Base-by-base conservation (phyloP, 2,888 invertebrate genomes). In the Digitonthophagus gazella region DNA sequence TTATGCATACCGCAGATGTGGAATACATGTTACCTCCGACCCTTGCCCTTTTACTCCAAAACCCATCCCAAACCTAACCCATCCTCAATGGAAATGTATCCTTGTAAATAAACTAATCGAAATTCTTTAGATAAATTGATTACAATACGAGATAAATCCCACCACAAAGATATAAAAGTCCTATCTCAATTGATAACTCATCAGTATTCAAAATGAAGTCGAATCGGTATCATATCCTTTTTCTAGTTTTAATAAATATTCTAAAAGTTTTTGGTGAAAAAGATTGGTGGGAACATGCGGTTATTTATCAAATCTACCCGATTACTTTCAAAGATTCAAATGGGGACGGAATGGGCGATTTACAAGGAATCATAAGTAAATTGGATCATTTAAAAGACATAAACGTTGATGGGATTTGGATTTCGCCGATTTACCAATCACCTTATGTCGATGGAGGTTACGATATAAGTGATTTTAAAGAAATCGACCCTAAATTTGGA, bases 371-470 rank as follows among this genome's bases (percentile, higher is more conserved):
- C n/a, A 79, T 77, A 18, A 73, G 76, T 14, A 80, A 79, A 75
- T 74, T 78, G 55, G 67, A 76, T 3, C 76, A 79, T 73, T 71
- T 81, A 2, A 74, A 75, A 65, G 88, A 91, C 4, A 83, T 91
- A 0, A 92, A 92, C 0, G 85, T 95, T 0, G 89, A 88, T 5
- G 91, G 91, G 0, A 86, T 93, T 67, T 95, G 95, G 94, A 83
- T 96, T 68, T 94, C 93, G 0, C 95, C 96, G 0, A 91, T 96
- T 75, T 94, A 90, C 82, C 84, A 85, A 67, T 94, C 94, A 0
- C 95, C 95, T 0, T 92, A 93, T 91, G 85, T 88, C 0, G 96
- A 96, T 82, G 92, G 92, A 79, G 96, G 96, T 0, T 96, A 96
- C 76, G 96, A 96, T 78, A 91, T 96, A 74, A 88, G 91, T 20